Evolutionary conservation across 2,888 invertebrate species (phyloP), one percentile per base, ranked within the genome.

Genomic region (Limnephilus auricula): DNA sequence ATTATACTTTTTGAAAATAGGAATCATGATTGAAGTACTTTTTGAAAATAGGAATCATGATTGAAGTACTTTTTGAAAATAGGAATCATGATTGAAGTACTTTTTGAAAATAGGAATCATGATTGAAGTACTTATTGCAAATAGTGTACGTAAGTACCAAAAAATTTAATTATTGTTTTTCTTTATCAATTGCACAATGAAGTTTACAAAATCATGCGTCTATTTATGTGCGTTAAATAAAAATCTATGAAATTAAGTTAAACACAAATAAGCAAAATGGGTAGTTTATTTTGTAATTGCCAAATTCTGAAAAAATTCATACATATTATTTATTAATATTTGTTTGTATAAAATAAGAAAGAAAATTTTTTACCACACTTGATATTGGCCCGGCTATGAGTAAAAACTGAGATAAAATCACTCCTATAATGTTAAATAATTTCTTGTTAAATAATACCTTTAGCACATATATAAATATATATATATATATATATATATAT

Each of bases 301-400:
- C 18, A 90, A 65, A 83, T 31, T 83, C 87, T 30, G 65, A 87
- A 50, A 50, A 25, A 31, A 87, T 6, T 40, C 25, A 87, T 30
- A 87, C 32, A 37, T 45, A 50, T 45, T 13, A 30, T 50, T 86
- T 84, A 31, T 34, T 40, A 37, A 84, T 84, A 2, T 82, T 34
- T 65, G 65, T 65, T 65, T 65, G 25, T 18, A 25, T 65, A 65
- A 65, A 65, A 65, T 65, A 25, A 25, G 65, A 65, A 65, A 65
- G 18, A 18, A 65, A 25, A 6, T 25, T 5, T 65, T 18, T 65
- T 65, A 25, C 5, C 65, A 65, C 45, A 65, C 6, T 65, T 25
- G 65, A 25, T 65, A n/a, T 1, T 65, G 9, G 25, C 50, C 50
- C 6, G n/a, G 65, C 65, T 50, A 9, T 6, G 9, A 9, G 9